These are phyloP conservation scores for Gadopsis marmoratus DNA, from an alignment of 2,797 vertebrate genomes.

Conservation along the genomic window DNA sequence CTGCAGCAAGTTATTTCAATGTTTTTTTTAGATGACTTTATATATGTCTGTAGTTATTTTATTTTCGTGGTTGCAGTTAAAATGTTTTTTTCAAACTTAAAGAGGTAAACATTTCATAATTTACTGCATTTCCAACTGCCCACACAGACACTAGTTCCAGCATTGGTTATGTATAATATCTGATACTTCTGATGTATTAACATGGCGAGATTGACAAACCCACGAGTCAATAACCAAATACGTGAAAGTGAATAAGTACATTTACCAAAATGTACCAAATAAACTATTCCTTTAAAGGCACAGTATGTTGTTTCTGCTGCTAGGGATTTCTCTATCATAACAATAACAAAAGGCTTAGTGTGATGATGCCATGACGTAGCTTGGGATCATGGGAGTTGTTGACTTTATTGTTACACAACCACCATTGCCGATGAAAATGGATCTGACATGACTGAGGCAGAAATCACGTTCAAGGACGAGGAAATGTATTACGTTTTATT, in stretches of 20 bases:
- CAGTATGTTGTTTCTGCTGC: too few species aligned
- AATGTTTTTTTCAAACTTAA: neutral
- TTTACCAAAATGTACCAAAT: neutral
- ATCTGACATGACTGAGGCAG: too few species aligned
- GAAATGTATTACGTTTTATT: too few species aligned
- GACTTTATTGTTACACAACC: too few species aligned
- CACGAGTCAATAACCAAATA: neutral
- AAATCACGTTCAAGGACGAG: too few species aligned
- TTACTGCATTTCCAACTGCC: neutral
- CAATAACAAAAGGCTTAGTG: too few species aligned
- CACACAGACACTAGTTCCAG: neutral
- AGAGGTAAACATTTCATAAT: neutral
- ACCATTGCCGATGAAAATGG: too few species aligned
- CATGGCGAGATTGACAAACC: conserved; percentile 8
- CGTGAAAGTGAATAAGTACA: neutral
- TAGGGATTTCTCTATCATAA: too few species aligned
- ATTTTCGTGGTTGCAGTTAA: neutral
- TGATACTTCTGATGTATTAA: neutral
- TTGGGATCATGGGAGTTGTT: too few species aligned
- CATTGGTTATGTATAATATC: neutral
- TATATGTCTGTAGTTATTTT: neutral
- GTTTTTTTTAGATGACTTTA: neutral
- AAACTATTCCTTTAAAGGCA: neutral
- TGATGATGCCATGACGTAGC: too few species aligned
- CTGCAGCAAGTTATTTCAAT: neutral